These are phyloP conservation scores for Quiscalus mexicanus DNA, from an alignment of 2,113 vertebrate genomes.

Conservation along the genomic window DNA sequence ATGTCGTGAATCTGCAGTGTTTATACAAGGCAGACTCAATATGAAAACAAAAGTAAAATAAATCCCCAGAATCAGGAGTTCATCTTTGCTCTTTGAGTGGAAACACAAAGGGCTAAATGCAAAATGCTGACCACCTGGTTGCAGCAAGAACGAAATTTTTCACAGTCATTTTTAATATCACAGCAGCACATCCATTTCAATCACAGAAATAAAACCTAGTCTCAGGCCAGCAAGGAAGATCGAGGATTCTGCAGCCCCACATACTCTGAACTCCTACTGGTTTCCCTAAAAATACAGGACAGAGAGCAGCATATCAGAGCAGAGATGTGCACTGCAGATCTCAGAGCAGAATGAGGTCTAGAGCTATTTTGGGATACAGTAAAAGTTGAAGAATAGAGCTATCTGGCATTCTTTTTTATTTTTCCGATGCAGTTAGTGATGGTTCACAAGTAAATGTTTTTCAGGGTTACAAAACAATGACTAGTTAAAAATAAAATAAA, in stretches of 20 bases:
- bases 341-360: conserved; percentile 44
- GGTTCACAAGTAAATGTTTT: not conserved
- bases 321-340: not conserved
- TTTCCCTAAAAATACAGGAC: conserved; percentile 44
- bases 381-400: conserved; percentile 8
- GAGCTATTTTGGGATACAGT: conserved; percentile 16
- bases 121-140: not conserved
- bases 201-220: not conserved
- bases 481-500: not conserved
- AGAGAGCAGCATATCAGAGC: conserved; percentile 4
- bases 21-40: not conserved
- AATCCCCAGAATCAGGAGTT: not conserved
- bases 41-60: not conserved
- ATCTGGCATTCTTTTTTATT: not conserved
- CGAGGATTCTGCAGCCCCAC: not conserved
- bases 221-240: not conserved
- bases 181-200: not conserved
- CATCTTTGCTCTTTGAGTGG: not conserved
- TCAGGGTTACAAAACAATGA: not conserved
- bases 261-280: not conserved
- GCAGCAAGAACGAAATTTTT: not conserved
- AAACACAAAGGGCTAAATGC: not conserved
- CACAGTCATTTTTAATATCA: not conserved
- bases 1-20: not conserved
- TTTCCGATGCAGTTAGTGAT: not conserved